Evolutionary conservation across 1,140 invertebrate species (phyloP).

Genomic region (Apocrypta bakeri): DNA sequence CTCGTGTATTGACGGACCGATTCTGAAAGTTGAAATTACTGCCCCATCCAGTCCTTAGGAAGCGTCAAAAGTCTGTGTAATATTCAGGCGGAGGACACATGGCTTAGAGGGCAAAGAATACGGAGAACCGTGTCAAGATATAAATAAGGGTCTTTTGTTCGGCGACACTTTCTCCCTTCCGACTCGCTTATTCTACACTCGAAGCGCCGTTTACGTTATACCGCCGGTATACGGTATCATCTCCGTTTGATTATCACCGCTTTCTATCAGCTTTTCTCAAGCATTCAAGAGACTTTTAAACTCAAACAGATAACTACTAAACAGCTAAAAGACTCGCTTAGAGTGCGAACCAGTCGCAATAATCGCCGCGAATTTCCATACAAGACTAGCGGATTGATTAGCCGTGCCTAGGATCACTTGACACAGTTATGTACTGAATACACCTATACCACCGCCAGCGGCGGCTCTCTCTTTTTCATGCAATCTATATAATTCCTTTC

Average conservation of each 20-base stretch:
- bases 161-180: background rate
- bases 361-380: no score
- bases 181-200: background rate
- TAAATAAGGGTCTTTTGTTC: slow-evolving; percentile 12
- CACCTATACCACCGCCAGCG: background rate
- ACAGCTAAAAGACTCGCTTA: no score
- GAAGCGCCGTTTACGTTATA: no score
- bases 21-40: background rate
- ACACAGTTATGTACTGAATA: background rate
- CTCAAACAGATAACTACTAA: no score
- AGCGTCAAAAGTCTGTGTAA: background rate
- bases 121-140: slow-evolving; percentile 27
- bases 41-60: background rate
- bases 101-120: background rate
- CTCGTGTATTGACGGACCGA: background rate
- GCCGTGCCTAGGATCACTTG: background rate
- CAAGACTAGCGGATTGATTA: no score
- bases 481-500: background rate
- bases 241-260: no score
- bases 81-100: no score
- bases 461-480: background rate
- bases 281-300: no score
- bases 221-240: no score
- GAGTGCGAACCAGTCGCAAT: no score
- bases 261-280: no score